Percentiles rank a stretch among this genome's conserved stretches.
These are phyloP conservation scores for Ceratoteleas bidentatus DNA, from an alignment of 1,140 invertebrate species.

Conservation along the genomic window DNA sequence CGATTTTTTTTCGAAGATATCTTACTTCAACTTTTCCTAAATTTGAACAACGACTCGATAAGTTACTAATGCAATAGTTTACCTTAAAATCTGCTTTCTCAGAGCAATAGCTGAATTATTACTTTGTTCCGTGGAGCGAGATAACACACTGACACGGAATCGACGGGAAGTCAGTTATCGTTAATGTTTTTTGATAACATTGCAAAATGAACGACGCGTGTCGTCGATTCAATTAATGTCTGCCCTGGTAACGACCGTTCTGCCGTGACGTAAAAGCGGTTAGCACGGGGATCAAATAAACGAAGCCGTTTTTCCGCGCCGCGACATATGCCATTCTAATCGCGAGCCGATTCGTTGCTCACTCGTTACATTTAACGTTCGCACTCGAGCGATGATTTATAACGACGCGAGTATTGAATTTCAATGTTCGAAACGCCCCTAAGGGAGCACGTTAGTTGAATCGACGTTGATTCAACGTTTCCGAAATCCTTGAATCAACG, in stretches of 20 bases:
- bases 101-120: neutral
- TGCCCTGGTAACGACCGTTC: constrained; percentile 9
- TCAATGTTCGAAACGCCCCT: constrained; percentile 8
- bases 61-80: too few species aligned
- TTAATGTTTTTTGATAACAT: constrained; percentile 34
- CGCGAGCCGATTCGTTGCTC: constrained; percentile 21
- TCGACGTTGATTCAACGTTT: too few species aligned
- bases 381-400: constrained; percentile 20
- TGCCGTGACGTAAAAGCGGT: constrained; percentile 24
- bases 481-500: too few species aligned
- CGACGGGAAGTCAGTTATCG: constrained; percentile 41
- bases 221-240: constrained; percentile 39
- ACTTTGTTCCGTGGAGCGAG: neutral
- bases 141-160: constrained; percentile 22
- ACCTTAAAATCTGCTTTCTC: too few species aligned
- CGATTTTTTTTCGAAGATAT: too few species aligned
- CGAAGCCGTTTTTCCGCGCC: constrained; percentile 11
- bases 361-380: constrained; percentile 23
- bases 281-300: constrained; percentile 43
- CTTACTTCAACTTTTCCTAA: too few species aligned
- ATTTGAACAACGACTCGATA: too few species aligned
- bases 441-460: too few species aligned
- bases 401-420: constrained; percentile 8
- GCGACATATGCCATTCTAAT: constrained; percentile 29
- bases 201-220: constrained; percentile 26